Percentiles rank a stretch among this genome's conserved stretches.
These are phyloP conservation scores for Anguilla megastoma DNA, from an alignment of 2,797 vertebrate species.

Conservation along the genomic window DNA sequence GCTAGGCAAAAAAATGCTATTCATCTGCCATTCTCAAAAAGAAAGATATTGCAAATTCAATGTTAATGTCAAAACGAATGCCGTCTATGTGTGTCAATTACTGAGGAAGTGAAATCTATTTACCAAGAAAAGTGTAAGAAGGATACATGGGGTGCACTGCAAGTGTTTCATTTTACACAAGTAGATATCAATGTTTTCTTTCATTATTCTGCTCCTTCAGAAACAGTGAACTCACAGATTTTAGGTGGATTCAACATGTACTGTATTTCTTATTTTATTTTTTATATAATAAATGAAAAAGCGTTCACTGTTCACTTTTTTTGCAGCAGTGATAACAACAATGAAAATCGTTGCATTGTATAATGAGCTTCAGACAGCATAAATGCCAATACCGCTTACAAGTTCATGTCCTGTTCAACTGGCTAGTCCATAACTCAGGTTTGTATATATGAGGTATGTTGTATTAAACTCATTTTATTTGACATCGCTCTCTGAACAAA, in stretches of 20 bases:
- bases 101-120: too few species aligned
- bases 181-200: background rate
- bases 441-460: background rate
- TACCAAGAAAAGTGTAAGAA: too few species aligned
- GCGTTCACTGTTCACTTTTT: background rate
- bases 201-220: background rate
- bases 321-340: background rate
- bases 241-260: background rate
- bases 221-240: background rate
- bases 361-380: background rate
- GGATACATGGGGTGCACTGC: too few species aligned
- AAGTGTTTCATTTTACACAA: background rate
- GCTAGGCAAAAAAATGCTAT: too few species aligned
- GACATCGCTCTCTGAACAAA: background rate
- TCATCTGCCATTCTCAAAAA: too few species aligned
- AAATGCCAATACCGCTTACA: background rate
- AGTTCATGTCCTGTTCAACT: background rate
- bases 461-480: background rate
- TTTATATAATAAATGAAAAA: too few species aligned
- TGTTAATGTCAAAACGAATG: too few species aligned
- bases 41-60: too few species aligned
- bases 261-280: background rate
- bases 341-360: background rate
- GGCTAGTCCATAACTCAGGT: background rate
- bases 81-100: too few species aligned